Evolutionary conservation across 2,113 vertebrate genomes (phyloP), one percentile per base, ranked within the genome.

Genomic region (Platycercus adscitus): DNA sequence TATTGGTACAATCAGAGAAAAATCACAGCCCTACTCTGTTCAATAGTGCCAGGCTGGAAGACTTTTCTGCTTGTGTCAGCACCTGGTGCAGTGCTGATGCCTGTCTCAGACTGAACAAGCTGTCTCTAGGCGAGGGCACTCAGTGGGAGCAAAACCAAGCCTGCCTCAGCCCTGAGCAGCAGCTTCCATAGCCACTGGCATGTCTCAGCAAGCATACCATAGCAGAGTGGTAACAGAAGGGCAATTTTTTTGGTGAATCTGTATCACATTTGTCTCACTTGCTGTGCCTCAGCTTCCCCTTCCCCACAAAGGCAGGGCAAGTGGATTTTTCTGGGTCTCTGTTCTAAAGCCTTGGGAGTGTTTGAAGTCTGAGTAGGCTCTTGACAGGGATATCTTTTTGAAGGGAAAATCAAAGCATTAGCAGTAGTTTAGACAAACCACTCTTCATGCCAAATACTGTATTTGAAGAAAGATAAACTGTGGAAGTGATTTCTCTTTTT

Each of bases 1-100:
- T 72, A 35, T 63, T 75, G 66, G 73, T 72, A 91, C 29, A 52
- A 31, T 69, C 68, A 96, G 66, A 81, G 60, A 71, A 90, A 93
- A 93, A 95, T 50, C 49, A 68, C 44, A 81, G 70, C 43, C 70
- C 17, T 58, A 44, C 25, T 94, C 39, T 75, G 14, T 71, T 88
- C 24, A 9, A 16, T 31, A 92, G 39, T 35, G 4, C 17, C 43
- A 73, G 80, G 21, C 11, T 88, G 43, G 65, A 91, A 94, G 64
- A n/a, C 17, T 43, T 80, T 41, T 3, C 73, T 14, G 13, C 18
- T 70, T 2, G 11, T 33, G 52, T 78, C 65, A 92, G 95, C 7
- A 21, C 31, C 56, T 60, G 43, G 53, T 65, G 78, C 68, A 60
- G 53, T 41, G 43, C 94, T 64, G 39, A 47, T 7, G 4, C 7